phyloP scores from a whole-genome alignment of 92 coral and sea anemone genomes.

The Phenganax marumi region DNA sequence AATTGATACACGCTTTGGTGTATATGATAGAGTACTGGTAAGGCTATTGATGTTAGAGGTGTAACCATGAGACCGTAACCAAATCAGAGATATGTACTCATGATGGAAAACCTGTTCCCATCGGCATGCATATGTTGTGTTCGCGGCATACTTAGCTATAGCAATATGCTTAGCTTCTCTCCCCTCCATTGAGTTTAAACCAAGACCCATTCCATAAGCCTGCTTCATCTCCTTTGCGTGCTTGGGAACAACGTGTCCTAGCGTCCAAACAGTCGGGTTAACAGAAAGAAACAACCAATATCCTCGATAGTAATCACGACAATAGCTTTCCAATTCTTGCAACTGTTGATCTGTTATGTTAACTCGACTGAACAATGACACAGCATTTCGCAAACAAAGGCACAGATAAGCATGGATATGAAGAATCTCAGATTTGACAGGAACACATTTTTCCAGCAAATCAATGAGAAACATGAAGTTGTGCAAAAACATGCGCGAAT shows the following conservation, averaged over 20 bases:
- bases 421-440: too few species aligned
- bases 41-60: background rate
- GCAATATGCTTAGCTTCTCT: constrained; percentile 35
- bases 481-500: too few species aligned
- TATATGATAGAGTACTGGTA: background rate
- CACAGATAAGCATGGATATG: too few species aligned
- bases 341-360: too few species aligned
- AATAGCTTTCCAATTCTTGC: too few species aligned
- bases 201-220: constrained; percentile 2
- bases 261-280: too few species aligned
- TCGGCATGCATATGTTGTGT: background rate
- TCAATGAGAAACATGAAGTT: too few species aligned
- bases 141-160: background rate
- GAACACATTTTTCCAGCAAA: too few species aligned
- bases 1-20: background rate
- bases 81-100: constrained; percentile 22
- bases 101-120: constrained; percentile 27
- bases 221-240: background rate
- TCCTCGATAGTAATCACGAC: too few species aligned
- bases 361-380: too few species aligned
- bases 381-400: too few species aligned
- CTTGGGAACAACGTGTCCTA: constrained; percentile 2
- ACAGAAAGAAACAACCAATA: too few species aligned
- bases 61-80: constrained; percentile 21
- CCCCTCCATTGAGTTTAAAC: constrained; percentile 27